Evolutionary conservation across 2,888 invertebrate species (phyloP).

Genomic region (Thymelicus lineola): DNA sequence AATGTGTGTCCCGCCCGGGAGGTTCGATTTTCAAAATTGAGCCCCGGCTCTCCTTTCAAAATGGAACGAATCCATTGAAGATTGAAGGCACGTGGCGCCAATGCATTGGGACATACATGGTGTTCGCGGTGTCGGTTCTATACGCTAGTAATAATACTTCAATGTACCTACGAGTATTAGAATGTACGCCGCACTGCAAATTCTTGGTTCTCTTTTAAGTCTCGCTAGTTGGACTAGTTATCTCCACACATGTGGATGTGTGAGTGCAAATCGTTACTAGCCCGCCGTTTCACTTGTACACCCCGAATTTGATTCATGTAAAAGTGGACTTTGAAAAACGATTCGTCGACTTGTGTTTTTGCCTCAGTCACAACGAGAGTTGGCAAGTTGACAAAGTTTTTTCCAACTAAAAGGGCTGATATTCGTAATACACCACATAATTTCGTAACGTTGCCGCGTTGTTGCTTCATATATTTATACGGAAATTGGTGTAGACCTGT

Average conservation of each 20-base stretch:
- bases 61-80: no score
- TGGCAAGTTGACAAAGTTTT: conserved; percentile 41
- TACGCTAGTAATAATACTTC: no score
- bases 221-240: conserved; percentile 8
- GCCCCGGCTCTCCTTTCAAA: no score
- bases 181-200: background rate
- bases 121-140: no score
- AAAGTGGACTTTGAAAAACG: conserved; percentile 51
- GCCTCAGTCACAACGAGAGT: conserved; percentile 46
- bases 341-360: conserved; percentile 47
- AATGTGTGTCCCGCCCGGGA: no score
- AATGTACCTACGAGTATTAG: no score
- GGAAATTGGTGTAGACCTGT: background rate
- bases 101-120: no score
- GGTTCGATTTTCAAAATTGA: no score
- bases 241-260: conserved; percentile 9
- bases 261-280: conserved; percentile 31
- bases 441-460: conserved; percentile 19
- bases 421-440: conserved; percentile 22
- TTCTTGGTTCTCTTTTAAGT: conserved; percentile 21
- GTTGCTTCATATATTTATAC: conserved; percentile 11
- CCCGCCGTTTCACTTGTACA: conserved; percentile 48
- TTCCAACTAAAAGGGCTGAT: conserved; percentile 35
- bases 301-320: conserved; percentile 50
- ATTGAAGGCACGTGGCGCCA: no score